Evolutionary conservation across 2,888 invertebrate genomes (phyloP).

Genomic region (Anorthoa munda): DNA sequence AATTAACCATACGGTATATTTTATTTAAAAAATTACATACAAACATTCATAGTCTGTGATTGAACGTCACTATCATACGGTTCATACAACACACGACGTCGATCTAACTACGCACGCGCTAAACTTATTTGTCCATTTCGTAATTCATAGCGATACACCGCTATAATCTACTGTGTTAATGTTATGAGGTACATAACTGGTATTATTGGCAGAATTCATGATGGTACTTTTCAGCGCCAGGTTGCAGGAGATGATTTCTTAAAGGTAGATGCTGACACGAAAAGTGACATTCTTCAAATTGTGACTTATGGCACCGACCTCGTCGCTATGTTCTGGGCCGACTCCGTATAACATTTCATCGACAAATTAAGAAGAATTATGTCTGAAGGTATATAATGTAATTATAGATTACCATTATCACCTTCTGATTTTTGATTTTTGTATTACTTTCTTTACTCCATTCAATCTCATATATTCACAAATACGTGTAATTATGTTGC

Average conservation of each 20-base stretch:
- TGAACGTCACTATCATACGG: conserved; percentile 77
- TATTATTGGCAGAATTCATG: conserved; percentile 40
- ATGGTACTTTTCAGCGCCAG: neutral
- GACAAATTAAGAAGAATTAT: too few relatives aligned
- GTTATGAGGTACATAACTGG: conserved; percentile 67
- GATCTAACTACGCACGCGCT: conserved; percentile 80
- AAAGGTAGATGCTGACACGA: neutral
- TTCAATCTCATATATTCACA: too few relatives aligned
- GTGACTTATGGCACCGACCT: neutral
- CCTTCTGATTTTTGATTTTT: too few relatives aligned
- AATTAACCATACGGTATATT: conserved; percentile 75
- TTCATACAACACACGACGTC: conserved; percentile 74
- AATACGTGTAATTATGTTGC: neutral
- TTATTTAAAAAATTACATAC: conserved; percentile 90
- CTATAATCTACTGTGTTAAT: conserved; percentile 56
- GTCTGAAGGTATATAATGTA: neutral
- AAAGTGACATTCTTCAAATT: neutral
- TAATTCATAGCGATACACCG: conserved; percentile 48
- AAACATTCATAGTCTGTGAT: conserved; percentile 87
- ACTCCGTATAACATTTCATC: neutral
- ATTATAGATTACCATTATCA: too few relatives aligned
- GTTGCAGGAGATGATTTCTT: neutral
- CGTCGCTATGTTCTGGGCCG: neutral
- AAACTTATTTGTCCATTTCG: conserved; percentile 66
- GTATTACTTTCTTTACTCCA: too few relatives aligned